Evolutionary conservation across 2,888 invertebrate genomes (phyloP).

Genomic region (Drosophila pseudotakahashii): DNA sequence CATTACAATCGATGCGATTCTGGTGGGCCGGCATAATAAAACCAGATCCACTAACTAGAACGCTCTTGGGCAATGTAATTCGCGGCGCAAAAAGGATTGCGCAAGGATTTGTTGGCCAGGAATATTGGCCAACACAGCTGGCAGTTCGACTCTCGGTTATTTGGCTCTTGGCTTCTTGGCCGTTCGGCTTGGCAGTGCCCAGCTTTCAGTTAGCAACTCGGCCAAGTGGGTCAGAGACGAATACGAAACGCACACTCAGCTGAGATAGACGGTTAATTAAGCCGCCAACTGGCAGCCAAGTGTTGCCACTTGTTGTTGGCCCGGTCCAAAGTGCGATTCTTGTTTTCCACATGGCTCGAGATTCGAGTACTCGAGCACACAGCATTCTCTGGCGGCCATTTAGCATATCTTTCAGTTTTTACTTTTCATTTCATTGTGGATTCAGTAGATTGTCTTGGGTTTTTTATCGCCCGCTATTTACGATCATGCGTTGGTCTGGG

Average conservation of each 20-base stretch:
- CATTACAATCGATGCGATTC: constrained; percentile 1
- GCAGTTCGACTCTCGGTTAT: background rate
- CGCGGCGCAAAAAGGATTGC: constrained; percentile 28
- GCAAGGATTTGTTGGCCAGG: constrained; percentile 23
- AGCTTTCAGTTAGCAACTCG: constrained; percentile 14
- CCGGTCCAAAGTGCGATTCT: constrained; percentile 28
- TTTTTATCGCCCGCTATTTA: background rate
- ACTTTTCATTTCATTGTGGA: constrained; percentile 13
- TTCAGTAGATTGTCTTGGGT: background rate
- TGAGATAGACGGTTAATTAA: constrained; percentile 31
- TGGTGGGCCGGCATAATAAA: constrained; percentile 1
- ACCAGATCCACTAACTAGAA: constrained; percentile 35
- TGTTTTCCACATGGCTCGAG: constrained; percentile 10
- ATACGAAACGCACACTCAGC: constrained; percentile 25
- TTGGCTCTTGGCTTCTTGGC: constrained; percentile 5
- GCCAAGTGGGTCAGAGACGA: constrained; percentile 43
- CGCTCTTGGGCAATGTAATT: constrained; percentile 27
- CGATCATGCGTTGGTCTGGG: background rate
- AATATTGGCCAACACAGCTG: constrained; percentile 34
- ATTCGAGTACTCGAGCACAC: background rate
- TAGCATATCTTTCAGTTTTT: background rate
- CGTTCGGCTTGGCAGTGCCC: background rate
- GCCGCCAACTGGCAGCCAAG: constrained; percentile 27
- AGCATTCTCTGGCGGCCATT: background rate
- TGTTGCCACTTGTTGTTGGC: constrained; percentile 4